phyloP scores from a whole-genome alignment of 2,888 invertebrate species.

The Malthinus flaveolus region DNA sequence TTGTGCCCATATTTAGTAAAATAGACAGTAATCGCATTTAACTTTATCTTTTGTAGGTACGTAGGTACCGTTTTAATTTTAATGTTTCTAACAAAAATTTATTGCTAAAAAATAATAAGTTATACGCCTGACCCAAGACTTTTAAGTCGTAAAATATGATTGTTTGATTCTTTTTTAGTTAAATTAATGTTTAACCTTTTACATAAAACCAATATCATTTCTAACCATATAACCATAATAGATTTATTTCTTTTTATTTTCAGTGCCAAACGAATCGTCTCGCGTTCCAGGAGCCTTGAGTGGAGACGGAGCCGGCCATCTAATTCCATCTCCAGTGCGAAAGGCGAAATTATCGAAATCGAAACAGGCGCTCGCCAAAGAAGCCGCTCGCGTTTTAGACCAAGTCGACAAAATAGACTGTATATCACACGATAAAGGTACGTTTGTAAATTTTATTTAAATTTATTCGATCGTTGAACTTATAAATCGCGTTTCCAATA shows the following conservation, averaged over 20 bases:
- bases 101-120: too few relatives aligned
- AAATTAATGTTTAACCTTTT: too few relatives aligned
- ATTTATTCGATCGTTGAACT: neutral
- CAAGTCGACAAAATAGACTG: constrained; percentile 76
- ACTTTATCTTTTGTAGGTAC: too few relatives aligned
- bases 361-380: constrained; percentile 72
- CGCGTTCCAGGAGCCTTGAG: constrained; percentile 55
- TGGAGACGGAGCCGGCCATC: constrained; percentile 55
- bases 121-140: too few relatives aligned
- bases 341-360: constrained; percentile 71
- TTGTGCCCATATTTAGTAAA: too few relatives aligned
- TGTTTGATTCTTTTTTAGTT: too few relatives aligned
- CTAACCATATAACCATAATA: too few relatives aligned
- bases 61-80: too few relatives aligned
- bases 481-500: neutral
- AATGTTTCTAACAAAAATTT: too few relatives aligned
- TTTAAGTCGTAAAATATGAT: too few relatives aligned
- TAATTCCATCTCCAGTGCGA: constrained; percentile 56
- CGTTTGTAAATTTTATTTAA: constrained; percentile 17
- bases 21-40: too few relatives aligned
- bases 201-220: too few relatives aligned
- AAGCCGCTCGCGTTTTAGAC: constrained; percentile 74
- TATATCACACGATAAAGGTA: constrained; percentile 44
- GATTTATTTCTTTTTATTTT: constrained; percentile 36
- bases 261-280: constrained; percentile 55